Conservation (phyloP, 2,888 invertebrate species). For the Zootermopsis nevadensis region DNA sequence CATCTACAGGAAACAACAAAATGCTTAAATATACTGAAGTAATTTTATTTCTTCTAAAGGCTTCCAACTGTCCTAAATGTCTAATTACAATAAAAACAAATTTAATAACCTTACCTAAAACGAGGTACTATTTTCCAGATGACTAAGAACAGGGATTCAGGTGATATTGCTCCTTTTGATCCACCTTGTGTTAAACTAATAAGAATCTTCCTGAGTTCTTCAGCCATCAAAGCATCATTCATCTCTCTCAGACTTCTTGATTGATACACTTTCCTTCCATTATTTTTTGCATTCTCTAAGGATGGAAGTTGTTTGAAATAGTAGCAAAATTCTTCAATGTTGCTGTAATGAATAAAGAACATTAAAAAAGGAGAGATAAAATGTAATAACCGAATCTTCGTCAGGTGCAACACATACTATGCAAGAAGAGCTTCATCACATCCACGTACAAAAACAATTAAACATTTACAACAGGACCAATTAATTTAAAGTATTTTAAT, state of each 20-base stretch:
- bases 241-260: slow-evolving; percentile 72
- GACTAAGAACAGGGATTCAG: slow-evolving; percentile 82
- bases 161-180: slow-evolving; percentile 81
- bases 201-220: slow-evolving; percentile 82
- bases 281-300: slow-evolving; percentile 68
- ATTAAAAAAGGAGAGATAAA: too few species aligned
- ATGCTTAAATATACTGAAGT: too few species aligned
- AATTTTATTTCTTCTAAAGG: too few species aligned
- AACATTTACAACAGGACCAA: too few species aligned
- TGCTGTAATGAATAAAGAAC: slow-evolving; percentile 65
- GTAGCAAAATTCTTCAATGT: slow-evolving; percentile 85
- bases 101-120: slow-evolving; percentile 66
- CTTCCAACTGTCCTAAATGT: too few species aligned
- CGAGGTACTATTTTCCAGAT: slow-evolving; percentile 88
- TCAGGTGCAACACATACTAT: too few species aligned
- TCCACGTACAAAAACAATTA: too few species aligned
- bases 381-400: too few species aligned
- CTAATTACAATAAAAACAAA: not conserved
- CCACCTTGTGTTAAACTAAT: slow-evolving; percentile 77
- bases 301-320: slow-evolving; percentile 84
- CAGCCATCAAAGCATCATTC: slow-evolving; percentile 79
- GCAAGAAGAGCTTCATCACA: too few species aligned
- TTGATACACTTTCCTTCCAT: slow-evolving; percentile 70
- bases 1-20: too few species aligned
- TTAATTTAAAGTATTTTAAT: too few species aligned